Conservation (phyloP, 2,888 invertebrate species). For the Melitaea athalia region DNA sequence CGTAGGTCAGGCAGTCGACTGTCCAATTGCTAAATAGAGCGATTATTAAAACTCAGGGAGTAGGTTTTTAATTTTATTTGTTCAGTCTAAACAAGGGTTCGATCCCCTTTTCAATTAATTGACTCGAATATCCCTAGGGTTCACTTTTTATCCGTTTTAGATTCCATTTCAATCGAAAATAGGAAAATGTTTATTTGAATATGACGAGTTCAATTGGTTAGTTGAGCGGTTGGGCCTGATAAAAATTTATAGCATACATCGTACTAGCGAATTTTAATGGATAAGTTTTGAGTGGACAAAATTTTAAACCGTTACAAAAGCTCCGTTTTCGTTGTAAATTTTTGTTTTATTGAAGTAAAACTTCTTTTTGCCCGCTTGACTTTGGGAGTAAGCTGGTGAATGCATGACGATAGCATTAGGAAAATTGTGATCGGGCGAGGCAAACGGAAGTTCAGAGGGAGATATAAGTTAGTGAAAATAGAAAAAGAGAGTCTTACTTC, state of each 20-base stretch:
- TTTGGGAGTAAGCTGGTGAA: no score
- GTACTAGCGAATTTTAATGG: not conserved
- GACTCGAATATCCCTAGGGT: constrained; percentile 53
- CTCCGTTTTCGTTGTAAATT: not conserved
- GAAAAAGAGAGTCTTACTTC: no score
- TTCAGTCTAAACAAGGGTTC: constrained; percentile 71
- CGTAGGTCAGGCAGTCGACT: constrained; percentile 40
- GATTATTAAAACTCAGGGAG: constrained; percentile 61
- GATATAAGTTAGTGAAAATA: no score
- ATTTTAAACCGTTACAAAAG: not conserved
- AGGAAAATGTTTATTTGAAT: constrained; percentile 38
- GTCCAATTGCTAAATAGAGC: constrained; percentile 63
- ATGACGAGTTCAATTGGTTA: constrained; percentile 22
- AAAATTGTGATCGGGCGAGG: no score
- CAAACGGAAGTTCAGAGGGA: no score
- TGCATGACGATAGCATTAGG: no score
- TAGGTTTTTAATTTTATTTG: constrained; percentile 74
- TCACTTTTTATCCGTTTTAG: constrained; percentile 58
- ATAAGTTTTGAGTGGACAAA: not conserved
- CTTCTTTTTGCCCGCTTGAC: no score
- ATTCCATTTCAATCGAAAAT: constrained; percentile 55
- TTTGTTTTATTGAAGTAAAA: not conserved
- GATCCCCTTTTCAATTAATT: constrained; percentile 71
- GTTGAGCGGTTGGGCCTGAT: constrained; percentile 19
- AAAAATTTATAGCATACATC: constrained; percentile 23